Evolutionary conservation across 2,797 vertebrate genomes (phyloP), one percentile per base, ranked within the genome.

Genomic region (Phoeniculus purpureus): DNA sequence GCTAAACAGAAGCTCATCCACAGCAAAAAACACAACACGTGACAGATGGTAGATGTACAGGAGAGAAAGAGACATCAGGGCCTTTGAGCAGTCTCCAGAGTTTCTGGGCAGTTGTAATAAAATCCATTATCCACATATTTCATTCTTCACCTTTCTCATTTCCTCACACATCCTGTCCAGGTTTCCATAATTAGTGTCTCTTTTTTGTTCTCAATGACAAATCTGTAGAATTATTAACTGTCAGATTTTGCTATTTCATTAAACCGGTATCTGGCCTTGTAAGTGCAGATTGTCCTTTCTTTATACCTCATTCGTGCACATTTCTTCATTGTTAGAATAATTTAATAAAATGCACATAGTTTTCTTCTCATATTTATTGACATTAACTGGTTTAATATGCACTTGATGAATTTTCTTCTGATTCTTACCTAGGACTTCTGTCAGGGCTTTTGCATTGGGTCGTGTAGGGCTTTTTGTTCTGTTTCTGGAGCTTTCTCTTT

Each of bases 121-220:
- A 83, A 89, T 62, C 26, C 58, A 52, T 87, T 75, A 78, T 16
- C 59, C 12, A 23, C 14, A 15, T 55, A 74, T 81, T 83, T 87
- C 22, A 55, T 65, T 87, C 50, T 73, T 91, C 31, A 40, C 7
- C 5, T 87, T 87, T 84, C 27, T 68, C 8, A 1, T 65, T 77
- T 89, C 32, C 21, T 21, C 75, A 16, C 5, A 21, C 7, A 43
- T 52, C 15, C 6, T 68, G 88, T 65, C 20, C 29, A 72, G 13
- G 15, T 85, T 89, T 65, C 54, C 22, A 43, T 73, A 60, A 66
- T 61, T 61, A 87, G 12, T 17, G 11, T 43, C 22, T 78, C 6
- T 77, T 68, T 68, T 83, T 45, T 78, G 74, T 81, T 47, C 56
- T 79, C 40, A 61, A 92, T 94, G 70, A 65, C 12, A 92, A 81